Conservation (phyloP, 2,113 vertebrate genomes). For the Panthera tigris region DNA sequence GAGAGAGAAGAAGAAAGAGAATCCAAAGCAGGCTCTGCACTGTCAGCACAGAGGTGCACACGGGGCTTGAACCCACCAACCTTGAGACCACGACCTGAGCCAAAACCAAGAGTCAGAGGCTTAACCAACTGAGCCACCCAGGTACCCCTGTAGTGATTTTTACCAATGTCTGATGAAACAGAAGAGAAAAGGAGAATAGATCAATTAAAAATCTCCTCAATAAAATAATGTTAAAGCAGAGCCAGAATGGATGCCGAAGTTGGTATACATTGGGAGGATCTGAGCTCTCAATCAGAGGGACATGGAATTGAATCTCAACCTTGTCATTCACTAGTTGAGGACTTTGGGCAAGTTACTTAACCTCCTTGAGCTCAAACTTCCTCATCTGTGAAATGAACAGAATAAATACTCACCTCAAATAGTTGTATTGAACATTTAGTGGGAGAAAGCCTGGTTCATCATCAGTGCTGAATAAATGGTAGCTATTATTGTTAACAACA, state of each 20-base stretch:
- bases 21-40: no score
- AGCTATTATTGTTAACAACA: background rate
- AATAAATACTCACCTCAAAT: background rate
- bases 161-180: background rate
- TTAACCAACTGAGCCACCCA: no score
- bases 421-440: background rate
- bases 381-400: slow-evolving; percentile 10
- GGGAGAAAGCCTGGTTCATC: background rate
- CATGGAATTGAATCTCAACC: background rate
- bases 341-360: background rate
- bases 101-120: no score
- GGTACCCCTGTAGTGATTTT: background rate
- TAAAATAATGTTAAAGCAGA: background rate
- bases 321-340: background rate
- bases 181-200: background rate
- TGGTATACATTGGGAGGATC: background rate
- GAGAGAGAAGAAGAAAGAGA: no score
- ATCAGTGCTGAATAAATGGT: background rate
- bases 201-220: background rate
- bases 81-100: no score
- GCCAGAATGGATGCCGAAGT: background rate
- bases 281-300: background rate
- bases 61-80: no score
- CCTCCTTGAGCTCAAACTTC: background rate
- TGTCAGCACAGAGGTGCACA: no score